Percentiles rank a stretch among this genome's conserved stretches.
These are phyloP conservation scores for Lordiphosa collinella DNA, from an alignment of 1,140 invertebrate genomes.

Conservation along the genomic window DNA sequence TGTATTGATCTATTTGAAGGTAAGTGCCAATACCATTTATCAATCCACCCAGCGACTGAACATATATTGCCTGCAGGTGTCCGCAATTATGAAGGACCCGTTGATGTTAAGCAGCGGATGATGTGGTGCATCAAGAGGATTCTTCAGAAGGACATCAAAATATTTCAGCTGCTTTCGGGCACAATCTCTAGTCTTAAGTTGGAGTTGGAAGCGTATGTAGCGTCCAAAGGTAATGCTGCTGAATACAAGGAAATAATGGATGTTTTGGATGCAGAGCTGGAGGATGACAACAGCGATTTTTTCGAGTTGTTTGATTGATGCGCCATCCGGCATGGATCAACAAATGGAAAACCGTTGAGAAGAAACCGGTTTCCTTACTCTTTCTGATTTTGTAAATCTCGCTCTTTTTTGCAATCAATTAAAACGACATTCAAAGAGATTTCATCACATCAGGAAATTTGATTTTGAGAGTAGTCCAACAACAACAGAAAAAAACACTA, in stretches of 20 bases:
- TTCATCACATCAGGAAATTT: slow-evolving; percentile 28
- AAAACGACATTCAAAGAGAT: slow-evolving; percentile 65
- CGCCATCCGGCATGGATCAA: no score
- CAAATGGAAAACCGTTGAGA: no score
- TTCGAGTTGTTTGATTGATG: no score
- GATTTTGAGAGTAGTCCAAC: no score
- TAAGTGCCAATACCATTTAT: background rate
- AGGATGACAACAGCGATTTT: no score
- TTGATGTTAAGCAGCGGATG: background rate
- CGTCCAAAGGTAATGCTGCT: background rate
- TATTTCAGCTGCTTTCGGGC: background rate
- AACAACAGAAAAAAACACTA: no score
- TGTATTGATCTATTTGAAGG: background rate
- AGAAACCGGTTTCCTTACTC: no score
- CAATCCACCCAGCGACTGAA: no score
- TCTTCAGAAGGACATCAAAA: no score
- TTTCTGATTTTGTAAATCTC: background rate
- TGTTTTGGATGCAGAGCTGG: no score
- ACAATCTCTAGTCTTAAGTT: background rate
- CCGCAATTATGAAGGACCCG: background rate
- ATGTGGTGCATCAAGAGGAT: no score
- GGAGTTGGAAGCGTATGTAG: background rate
- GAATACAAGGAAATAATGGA: slow-evolving; percentile 5
- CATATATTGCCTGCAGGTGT: background rate
- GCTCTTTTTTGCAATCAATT: slow-evolving; percentile 53